Percentiles rank a stretch among this genome's conserved stretches.
phyloP scores from a whole-genome alignment of 2,888 invertebrate genomes.

The Trissolcus brochymenae region DNA sequence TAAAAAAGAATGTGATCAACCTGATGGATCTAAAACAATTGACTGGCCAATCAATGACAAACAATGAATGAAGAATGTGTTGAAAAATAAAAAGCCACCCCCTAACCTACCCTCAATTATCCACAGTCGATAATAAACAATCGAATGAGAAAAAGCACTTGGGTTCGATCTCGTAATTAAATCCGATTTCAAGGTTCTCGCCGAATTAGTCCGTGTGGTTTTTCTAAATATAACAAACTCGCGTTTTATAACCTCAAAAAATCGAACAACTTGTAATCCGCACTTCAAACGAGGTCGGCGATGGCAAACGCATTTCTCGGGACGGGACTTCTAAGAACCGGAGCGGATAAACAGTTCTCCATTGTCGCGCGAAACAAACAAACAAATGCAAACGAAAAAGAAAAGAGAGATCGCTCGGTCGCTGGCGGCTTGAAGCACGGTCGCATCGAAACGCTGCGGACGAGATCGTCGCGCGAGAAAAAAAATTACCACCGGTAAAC shows the following conservation, averaged over 20 bases:
- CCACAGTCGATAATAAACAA: slow-evolving; percentile 25
- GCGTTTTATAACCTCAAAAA: slow-evolving; percentile 30
- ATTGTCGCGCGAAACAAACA: slow-evolving; percentile 48
- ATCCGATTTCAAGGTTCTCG: slow-evolving; percentile 18
- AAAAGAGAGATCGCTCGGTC: slow-evolving; percentile 25
- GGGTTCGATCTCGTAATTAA: not conserved
- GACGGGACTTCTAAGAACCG: slow-evolving; percentile 44
- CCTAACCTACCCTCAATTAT: slow-evolving; percentile 30
- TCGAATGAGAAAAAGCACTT: not conserved
- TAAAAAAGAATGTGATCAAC: no score
- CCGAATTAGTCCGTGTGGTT: slow-evolving; percentile 14
- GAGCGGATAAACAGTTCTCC: slow-evolving; percentile 35
- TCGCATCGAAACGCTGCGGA: slow-evolving; percentile 37
- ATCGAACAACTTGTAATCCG: not conserved
- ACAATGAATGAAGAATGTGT: no score
- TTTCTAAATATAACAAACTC: slow-evolving; percentile 14
- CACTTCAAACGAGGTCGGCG: slow-evolving; percentile 21
- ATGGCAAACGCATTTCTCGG: slow-evolving; percentile 11
- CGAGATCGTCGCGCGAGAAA: slow-evolving; percentile 2
- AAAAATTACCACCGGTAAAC: slow-evolving; percentile 26
- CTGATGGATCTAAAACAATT: no score
- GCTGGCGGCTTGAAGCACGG: slow-evolving; percentile 30
- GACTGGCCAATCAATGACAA: no score
- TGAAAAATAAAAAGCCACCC: slow-evolving; percentile 5
- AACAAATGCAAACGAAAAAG: slow-evolving; percentile 51